Percentiles rank a stretch among this genome's conserved stretches.
These are phyloP conservation scores for Clinocottus analis DNA, from an alignment of 2,113 vertebrate genomes.

Conservation along the genomic window DNA sequence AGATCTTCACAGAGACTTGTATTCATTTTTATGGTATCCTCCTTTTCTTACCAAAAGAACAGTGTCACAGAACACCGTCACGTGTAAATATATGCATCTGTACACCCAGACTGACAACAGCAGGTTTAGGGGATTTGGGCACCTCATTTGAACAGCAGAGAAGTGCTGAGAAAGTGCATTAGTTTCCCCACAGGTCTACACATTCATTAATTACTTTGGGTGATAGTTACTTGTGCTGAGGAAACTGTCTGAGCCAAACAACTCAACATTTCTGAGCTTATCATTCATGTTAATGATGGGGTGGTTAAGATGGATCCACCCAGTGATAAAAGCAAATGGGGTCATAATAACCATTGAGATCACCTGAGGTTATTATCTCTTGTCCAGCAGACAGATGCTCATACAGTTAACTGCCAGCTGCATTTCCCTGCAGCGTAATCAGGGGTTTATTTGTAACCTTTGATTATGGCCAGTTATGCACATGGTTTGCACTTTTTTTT, in stretches of 20 bases:
- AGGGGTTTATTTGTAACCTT: constrained; percentile 49
- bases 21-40: neutral
- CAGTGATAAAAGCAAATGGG: constrained; percentile 64
- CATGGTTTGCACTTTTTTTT: constrained; percentile 37
- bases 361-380: constrained; percentile 61
- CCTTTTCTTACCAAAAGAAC: neutral
- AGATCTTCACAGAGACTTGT: neutral
- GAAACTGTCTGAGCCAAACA: constrained; percentile 30
- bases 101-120: constrained; percentile 13
- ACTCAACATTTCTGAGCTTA: constrained; percentile 39
- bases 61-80: neutral
- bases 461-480: constrained; percentile 58
- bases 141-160: neutral
- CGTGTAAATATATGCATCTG: neutral
- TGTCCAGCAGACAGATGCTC: constrained; percentile 69
- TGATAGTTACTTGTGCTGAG: neutral
- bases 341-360: constrained; percentile 66
- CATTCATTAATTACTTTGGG: constrained; percentile 17
- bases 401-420: constrained; percentile 63
- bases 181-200: neutral
- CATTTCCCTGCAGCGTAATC: constrained; percentile 63
- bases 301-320: constrained; percentile 55
- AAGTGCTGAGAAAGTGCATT: constrained; percentile 9
- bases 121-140: constrained; percentile 28
- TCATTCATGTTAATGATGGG: constrained; percentile 53